Conservation (phyloP, 2,113 vertebrate genomes). For the Stictonetta naevosa region DNA sequence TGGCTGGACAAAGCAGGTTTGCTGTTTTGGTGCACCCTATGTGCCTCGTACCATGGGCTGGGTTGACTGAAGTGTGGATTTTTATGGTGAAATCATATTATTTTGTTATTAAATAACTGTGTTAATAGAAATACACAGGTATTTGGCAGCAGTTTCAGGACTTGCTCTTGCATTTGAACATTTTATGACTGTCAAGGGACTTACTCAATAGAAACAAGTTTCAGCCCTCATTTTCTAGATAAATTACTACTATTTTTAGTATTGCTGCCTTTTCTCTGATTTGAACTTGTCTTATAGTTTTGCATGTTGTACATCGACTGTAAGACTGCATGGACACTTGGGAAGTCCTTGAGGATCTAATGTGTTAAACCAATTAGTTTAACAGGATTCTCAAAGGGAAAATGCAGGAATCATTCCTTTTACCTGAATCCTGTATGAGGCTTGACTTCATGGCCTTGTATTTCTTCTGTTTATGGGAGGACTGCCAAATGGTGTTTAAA, state of each 20-base stretch:
- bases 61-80: background rate
- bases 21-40: background rate
- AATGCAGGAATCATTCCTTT: background rate
- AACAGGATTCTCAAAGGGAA: background rate
- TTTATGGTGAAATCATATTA: background rate
- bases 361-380: background rate
- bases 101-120: background rate
- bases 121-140: background rate
- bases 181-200: background rate
- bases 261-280: background rate
- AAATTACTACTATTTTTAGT: background rate
- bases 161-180: background rate
- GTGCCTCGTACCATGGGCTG: background rate
- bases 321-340: background rate
- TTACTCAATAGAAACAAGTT: background rate
- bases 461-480: background rate
- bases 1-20: accelerated
- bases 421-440: background rate
- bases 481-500: background rate
- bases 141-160: background rate
- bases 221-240: background rate
- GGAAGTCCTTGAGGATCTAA: background rate
- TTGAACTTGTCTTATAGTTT: background rate
- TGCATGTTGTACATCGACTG: background rate
- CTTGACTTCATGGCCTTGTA: background rate